Evolutionary conservation across 2,113 vertebrate species (phyloP), one percentile per base, ranked within the genome.

Genomic region (Sminthopsis crassicaudata): DNA sequence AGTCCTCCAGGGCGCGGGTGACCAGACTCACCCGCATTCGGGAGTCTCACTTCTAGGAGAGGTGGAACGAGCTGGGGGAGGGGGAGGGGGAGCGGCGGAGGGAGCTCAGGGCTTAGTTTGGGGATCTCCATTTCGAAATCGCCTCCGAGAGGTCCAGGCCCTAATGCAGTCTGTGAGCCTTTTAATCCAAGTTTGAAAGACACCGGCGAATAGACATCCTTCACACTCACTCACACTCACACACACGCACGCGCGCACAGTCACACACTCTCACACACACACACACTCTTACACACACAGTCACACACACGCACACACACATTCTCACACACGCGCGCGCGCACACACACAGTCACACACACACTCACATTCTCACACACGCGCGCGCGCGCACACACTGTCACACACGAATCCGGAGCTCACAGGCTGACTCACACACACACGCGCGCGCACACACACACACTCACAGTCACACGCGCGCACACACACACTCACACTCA

Each of bases 111-210:
- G 60, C 14, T 4, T 22, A 52, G 46, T n/a, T n/a, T 46, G 26
- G 9, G 14, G 3, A n/a, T n/a, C 36, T 76, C 14, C 11, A 19
- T 1, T 22, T 16, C 16, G 4, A n/a, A 84, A 42, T 42, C 67
- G 0, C 22, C 16, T 42, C 7, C 36, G 7, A n/a, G 36, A 42
- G 16, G 7, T 84, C 67, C 67, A 22, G 67, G 36, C 67, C 67
- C 36, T 42, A 19, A 16, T 0, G 36, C 26, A 22, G n/a, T 42
- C 14, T 84, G 22, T 7, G 67, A 67, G 92, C 67, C 42, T 48
- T 84, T 16, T 91, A 89, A 95, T 88, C 50, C 90, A 96, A 96
- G 91, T 97, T 92, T 91, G 55, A 91, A 76, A 93, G 53, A 88
- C 91, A 30, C 54, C 57, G 26, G 46, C 23, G 92, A 24, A 90